Percentiles rank a stretch among this genome's conserved stretches.
phyloP scores from a whole-genome alignment of 2,888 invertebrate genomes.

The Balanococcus diminutus region DNA sequence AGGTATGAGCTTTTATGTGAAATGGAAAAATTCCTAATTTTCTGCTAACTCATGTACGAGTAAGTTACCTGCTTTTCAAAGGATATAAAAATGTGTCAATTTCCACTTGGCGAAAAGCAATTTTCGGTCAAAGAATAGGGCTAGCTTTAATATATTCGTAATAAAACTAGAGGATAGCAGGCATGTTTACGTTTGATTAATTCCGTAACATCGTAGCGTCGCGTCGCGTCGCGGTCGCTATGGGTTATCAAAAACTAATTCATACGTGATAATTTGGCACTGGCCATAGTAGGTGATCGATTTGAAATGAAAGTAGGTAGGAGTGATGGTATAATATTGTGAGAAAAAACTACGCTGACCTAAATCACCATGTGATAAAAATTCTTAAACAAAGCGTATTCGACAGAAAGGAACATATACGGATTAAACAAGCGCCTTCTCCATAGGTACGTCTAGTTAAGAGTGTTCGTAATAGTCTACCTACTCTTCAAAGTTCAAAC shows the following conservation, averaged over 20 bases:
- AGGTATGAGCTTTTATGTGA: no score
- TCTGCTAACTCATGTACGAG: no score
- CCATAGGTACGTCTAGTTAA: not conserved
- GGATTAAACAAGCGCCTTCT: not conserved
- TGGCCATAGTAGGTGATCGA: not conserved
- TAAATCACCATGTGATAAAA: conserved; percentile 36
- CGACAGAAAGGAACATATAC: not conserved
- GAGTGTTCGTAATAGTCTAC: not conserved
- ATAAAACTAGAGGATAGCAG: not conserved
- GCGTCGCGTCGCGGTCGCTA: no score
- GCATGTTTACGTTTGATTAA: not conserved
- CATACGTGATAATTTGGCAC: not conserved
- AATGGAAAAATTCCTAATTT: no score
- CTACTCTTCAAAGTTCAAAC: not conserved
- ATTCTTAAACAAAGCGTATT: conserved; percentile 26
- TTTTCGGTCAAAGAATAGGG: not conserved
- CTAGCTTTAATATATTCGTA: not conserved
- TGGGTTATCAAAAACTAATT: not conserved
- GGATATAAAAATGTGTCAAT: no score
- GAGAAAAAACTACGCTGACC: conserved; percentile 19
- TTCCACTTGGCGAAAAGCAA: not conserved
- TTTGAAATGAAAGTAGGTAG: conserved; percentile 26
- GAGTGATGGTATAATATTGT: not conserved
- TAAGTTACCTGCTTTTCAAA: no score
- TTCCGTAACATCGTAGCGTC: not conserved